Conservation (phyloP, 2,797 vertebrate genomes). For the Leptoclinus maculatus region DNA sequence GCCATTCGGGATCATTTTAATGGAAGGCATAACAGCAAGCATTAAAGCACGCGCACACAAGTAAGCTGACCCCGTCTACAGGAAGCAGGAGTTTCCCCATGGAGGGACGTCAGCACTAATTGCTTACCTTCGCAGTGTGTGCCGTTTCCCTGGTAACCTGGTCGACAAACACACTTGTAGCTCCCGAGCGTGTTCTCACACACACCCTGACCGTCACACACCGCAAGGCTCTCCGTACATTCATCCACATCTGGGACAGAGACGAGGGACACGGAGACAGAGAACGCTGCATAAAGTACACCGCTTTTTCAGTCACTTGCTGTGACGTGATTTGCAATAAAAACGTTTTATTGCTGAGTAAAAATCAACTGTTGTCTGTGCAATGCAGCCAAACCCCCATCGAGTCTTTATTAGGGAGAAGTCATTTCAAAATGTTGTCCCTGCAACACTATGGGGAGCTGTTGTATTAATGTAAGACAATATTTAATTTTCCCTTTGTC, state of each 20-base stretch:
- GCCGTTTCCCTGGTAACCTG: conserved; percentile 87
- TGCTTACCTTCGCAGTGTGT: conserved; percentile 86
- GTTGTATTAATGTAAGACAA: neutral
- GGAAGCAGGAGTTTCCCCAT: conserved; percentile 50
- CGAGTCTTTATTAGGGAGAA: neutral
- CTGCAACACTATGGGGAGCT: neutral
- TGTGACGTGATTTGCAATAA: neutral
- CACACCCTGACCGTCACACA: conserved; percentile 80
- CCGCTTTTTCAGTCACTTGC: neutral
- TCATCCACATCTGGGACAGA: conserved; percentile 84
- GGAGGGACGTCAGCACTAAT: conserved; percentile 54
- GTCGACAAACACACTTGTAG: conserved; percentile 84
- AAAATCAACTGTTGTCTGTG: neutral
- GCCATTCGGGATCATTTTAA: conserved; percentile 36
- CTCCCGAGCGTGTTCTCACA: conserved; percentile 87
- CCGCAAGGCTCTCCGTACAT: conserved; percentile 73
- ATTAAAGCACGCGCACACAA: conserved; percentile 54
- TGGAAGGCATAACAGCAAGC: conserved; percentile 46
- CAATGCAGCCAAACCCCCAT: conserved; percentile 10
- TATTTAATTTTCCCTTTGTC: neutral
- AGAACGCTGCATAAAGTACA: neutral
- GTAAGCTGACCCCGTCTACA: conserved; percentile 41
- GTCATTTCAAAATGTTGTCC: neutral
- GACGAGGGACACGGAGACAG: conserved; percentile 8
- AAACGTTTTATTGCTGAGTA: neutral